These are phyloP conservation scores for Neocrepidodera transversa DNA, from an alignment of 2,888 invertebrate genomes.

Conservation along the genomic window DNA sequence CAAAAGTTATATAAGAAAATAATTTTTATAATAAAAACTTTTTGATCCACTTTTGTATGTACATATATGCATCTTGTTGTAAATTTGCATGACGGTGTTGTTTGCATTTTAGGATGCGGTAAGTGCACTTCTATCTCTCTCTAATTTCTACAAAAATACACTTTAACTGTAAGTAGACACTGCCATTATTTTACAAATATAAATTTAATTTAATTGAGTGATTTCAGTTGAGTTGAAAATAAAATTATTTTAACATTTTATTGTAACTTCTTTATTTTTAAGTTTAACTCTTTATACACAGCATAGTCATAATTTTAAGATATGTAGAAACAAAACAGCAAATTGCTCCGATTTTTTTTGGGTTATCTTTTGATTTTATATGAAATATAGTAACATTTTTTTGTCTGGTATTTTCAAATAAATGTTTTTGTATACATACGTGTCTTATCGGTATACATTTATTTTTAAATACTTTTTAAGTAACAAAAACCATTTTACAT, in stretches of 20 bases:
- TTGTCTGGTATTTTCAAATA: too few relatives aligned
- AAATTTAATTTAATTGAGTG: constrained; percentile 6
- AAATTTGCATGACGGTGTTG: constrained; percentile 58
- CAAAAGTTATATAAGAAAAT: too few relatives aligned
- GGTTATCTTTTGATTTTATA: too few relatives aligned
- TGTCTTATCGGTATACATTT: too few relatives aligned
- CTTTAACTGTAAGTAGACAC: constrained; percentile 53
- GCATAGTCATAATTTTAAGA: neutral
- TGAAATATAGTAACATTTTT: too few relatives aligned
- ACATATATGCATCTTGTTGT: constrained; percentile 24
- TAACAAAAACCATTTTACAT: too few relatives aligned
- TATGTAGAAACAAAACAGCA: neutral
- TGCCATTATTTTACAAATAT: constrained; percentile 36
- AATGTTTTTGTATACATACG: too few relatives aligned
- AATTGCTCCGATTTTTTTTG: neutral
- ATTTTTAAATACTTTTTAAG: too few relatives aligned
- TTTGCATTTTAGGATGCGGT: constrained; percentile 62
- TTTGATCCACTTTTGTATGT: neutral
- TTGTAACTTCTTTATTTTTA: constrained; percentile 9
- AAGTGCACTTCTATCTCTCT: constrained; percentile 54
- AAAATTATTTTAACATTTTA: too few relatives aligned
- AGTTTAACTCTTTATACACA: constrained; percentile 4
- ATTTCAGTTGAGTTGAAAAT: constrained; percentile 6
- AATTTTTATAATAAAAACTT: neutral
- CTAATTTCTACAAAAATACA: constrained; percentile 40